phyloP scores from a whole-genome alignment of 2,888 invertebrate genomes.

The Cryptosula pallasiana region DNA sequence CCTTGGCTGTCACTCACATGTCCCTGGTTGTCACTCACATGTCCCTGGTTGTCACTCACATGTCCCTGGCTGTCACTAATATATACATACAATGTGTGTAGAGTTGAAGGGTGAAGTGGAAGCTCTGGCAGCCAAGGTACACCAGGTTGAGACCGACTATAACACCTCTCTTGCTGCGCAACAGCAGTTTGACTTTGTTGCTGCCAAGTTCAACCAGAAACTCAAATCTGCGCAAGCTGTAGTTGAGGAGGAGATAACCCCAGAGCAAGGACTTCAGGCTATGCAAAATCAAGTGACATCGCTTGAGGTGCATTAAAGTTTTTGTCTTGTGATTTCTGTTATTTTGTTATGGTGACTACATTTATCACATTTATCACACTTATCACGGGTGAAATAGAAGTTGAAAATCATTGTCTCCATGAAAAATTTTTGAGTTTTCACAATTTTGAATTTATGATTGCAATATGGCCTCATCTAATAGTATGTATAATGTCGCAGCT shows the following conservation, averaged over 20 bases:
- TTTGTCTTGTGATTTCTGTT: neutral
- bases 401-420: no score
- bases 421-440: no score
- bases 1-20: no score
- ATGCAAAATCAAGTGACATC: constrained; percentile 5
- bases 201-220: constrained; percentile 18
- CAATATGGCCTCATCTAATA: no score
- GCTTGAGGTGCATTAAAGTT: neutral
- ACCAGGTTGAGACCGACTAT: neutral
- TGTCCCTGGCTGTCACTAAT: no score
- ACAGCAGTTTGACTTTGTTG: constrained; percentile 8
- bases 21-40: no score
- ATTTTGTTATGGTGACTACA: no score
- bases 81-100: no score
- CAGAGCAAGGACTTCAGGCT: constrained; percentile 22
- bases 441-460: no score
- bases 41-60: no score
- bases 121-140: neutral
- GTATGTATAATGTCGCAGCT: neutral
- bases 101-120: neutral
- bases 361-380: no score
- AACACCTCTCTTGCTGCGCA: neutral
- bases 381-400: no score
- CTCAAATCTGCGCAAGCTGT: constrained; percentile 8
- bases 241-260: neutral